Conservation (phyloP, 2,888 invertebrate species). For the Cataglyphis cursor region DNA sequence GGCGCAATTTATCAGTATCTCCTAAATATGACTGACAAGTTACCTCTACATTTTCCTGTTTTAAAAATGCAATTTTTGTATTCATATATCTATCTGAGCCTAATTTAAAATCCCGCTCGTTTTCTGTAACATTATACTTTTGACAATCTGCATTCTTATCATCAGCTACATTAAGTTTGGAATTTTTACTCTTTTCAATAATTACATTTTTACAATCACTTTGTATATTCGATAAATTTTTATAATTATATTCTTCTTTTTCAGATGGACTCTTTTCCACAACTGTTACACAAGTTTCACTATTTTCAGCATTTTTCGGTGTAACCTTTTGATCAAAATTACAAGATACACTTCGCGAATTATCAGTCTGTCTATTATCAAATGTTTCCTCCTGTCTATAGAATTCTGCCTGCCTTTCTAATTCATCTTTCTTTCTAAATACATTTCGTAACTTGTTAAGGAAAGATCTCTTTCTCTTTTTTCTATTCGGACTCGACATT, state of each 20-base stretch:
- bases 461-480: conserved; percentile 69
- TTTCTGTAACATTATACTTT: background rate
- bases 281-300: background rate
- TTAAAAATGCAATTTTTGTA: conserved; percentile 69
- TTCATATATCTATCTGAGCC: conserved; percentile 67
- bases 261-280: background rate
- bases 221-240: background rate
- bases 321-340: background rate
- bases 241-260: background rate
- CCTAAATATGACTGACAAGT: background rate
- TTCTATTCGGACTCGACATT: conserved; percentile 65
- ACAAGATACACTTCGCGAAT: conserved; percentile 15
- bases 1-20: conserved; percentile 6
- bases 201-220: conserved; percentile 1
- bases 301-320: background rate
- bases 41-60: conserved; percentile 28
- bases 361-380: conserved; percentile 11
- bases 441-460: conserved; percentile 62
- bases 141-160: background rate
- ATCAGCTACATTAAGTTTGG: background rate
- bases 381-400: conserved; percentile 11
- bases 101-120: conserved; percentile 2
- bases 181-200: conserved; percentile 8
- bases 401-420: background rate
- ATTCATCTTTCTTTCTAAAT: conserved; percentile 62